A percentile compares a stretch with the other conserved stretches of the same genome.
Evolutionary conservation across 2,888 invertebrate species (phyloP).

Genomic region (Luperina testacea): DNA sequence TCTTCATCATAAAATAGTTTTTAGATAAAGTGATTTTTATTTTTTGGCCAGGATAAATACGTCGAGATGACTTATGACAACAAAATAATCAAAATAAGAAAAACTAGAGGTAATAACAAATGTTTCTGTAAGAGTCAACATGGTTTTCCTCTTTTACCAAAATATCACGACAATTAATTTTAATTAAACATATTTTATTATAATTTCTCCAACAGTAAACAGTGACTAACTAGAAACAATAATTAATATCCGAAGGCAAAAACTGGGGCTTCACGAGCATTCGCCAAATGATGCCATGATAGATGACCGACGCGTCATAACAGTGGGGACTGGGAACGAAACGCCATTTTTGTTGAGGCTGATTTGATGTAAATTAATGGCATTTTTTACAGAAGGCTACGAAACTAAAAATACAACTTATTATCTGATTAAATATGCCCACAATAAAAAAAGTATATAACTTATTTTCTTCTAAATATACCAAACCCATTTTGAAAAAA

Average conservation of each 20-base stretch:
- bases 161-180: constrained; percentile 3
- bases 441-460: background rate
- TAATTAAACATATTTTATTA: background rate
- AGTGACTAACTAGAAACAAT: constrained; percentile 40
- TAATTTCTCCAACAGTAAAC: constrained; percentile 10
- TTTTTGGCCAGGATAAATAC: background rate
- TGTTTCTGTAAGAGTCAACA: background rate
- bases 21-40: background rate
- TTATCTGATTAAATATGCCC: background rate
- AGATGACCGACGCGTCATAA: constrained; percentile 53
- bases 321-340: constrained; percentile 28
- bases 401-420: background rate
- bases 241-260: constrained; percentile 47
- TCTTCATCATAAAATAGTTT: background rate
- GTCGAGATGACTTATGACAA: background rate
- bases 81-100: background rate
- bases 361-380: constrained; percentile 45
- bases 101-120: background rate
- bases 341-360: constrained; percentile 34
- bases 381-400: background rate
- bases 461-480: background rate
- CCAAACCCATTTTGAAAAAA: background rate
- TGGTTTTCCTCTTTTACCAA: background rate
- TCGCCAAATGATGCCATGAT: constrained; percentile 47
- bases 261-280: constrained; percentile 37